These are phyloP conservation scores for Corythaixoides concolor DNA, from an alignment of 2,113 vertebrate species.

Conservation along the genomic window DNA sequence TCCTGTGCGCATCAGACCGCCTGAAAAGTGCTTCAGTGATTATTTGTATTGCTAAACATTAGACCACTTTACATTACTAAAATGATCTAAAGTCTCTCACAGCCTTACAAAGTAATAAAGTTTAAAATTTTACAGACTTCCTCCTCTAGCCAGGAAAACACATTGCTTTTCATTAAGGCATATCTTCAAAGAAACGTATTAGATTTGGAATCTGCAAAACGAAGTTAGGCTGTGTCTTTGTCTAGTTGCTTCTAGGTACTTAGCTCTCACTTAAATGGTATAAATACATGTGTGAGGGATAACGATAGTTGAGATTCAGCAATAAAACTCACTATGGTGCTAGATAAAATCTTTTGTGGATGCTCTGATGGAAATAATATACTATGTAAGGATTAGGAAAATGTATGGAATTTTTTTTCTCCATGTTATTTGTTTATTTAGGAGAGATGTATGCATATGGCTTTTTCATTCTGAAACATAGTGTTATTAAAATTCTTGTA, in stretches of 20 bases:
- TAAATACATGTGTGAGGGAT: background rate
- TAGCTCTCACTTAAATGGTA: background rate
- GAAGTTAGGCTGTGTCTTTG: background rate
- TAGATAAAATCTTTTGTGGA: background rate
- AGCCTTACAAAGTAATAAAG: background rate
- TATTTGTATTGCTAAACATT: background rate
- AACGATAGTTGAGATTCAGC: background rate
- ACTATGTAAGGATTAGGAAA: background rate
- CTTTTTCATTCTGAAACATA: background rate
- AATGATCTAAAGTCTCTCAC: background rate
- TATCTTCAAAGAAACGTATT: background rate
- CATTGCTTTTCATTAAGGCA: background rate
- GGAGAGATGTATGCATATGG: no score
- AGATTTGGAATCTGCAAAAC: background rate
- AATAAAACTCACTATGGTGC: background rate
- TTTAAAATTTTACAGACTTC: background rate
- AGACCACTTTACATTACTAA: background rate
- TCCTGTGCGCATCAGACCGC: background rate
- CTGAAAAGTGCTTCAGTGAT: background rate
- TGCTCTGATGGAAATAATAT: background rate
- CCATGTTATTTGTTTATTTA: background rate
- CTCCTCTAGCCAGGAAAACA: background rate
- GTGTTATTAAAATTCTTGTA: background rate
- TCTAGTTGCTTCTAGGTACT: background rate
- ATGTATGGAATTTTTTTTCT: fast-evolving